phyloP scores from a whole-genome alignment of 2,888 invertebrate genomes.

The Copidosoma aretas region DNA sequence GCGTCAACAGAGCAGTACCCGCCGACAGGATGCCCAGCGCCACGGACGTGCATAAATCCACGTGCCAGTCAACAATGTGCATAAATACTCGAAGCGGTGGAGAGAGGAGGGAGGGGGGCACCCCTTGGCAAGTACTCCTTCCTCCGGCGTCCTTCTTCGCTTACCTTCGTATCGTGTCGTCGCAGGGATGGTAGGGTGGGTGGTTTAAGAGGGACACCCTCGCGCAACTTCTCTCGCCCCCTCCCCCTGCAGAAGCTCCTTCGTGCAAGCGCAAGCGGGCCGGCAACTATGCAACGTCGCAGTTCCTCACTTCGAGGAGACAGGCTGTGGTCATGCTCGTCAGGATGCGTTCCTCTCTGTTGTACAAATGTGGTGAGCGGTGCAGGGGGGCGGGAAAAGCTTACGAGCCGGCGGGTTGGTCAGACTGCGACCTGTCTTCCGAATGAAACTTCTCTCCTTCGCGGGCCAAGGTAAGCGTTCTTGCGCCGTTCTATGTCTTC shows the following conservation, averaged over 20 bases:
- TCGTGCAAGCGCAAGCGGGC: conserved; percentile 12
- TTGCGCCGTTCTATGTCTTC: background rate
- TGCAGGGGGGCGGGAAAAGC: too few species aligned
- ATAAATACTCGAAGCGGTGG: conserved; percentile 55
- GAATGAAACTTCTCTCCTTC: conserved; percentile 41
- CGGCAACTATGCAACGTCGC: conserved; percentile 54
- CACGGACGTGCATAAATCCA: conserved; percentile 63
- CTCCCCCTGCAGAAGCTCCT: conserved; percentile 3
- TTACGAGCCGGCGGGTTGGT: background rate
- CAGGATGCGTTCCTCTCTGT: conserved; percentile 42
- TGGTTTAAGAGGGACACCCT: conserved; percentile 25
- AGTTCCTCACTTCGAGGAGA: conserved; percentile 56
- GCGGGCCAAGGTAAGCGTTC: background rate
- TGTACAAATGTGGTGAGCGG: too few species aligned
- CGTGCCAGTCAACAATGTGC: conserved; percentile 63
- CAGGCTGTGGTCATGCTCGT: conserved; percentile 57
- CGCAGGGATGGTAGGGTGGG: conserved; percentile 37
- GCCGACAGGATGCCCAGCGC: conserved; percentile 60
- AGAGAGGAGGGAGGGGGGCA: too few species aligned
- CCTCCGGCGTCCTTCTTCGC: background rate
- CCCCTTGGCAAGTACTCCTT: conserved; percentile 47
- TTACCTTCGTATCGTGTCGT: conserved; percentile 27
- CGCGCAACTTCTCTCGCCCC: conserved; percentile 28
- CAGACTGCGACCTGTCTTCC: conserved; percentile 14
- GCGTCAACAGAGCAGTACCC: conserved; percentile 33